Conservation (phyloP, 2,113 vertebrate genomes). For the Sander vitreus region DNA sequence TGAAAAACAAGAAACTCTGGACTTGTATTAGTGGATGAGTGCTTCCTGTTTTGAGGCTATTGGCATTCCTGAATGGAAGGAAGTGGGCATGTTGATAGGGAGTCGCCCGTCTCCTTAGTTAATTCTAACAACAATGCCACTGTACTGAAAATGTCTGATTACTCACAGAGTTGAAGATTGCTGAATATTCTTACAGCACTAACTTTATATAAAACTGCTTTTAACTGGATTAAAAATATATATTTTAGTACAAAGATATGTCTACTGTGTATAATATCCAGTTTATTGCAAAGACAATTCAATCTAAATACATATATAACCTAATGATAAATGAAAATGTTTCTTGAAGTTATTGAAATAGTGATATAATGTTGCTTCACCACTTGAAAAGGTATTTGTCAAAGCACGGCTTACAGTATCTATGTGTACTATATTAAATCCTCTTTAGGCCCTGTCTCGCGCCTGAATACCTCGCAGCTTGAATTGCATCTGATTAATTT, state of each 20-base stretch:
- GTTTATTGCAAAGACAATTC: neutral
- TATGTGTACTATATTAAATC: neutral
- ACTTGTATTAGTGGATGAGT: conserved; percentile 47
- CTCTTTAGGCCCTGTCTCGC: neutral
- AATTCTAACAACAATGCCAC: conserved; percentile 57
- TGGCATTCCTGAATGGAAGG: conserved; percentile 70
- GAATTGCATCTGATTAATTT: conserved; percentile 16
- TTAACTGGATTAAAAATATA: neutral
- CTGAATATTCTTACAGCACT: conserved; percentile 6
- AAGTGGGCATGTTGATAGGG: conserved; percentile 62
- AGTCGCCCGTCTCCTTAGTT: conserved; percentile 41
- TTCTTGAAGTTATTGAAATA: neutral
- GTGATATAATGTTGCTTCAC: neutral
- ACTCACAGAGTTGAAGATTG: neutral
- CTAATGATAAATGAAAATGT: neutral
- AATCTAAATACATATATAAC: neutral
- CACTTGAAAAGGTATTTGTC: neutral
- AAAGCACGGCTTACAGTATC: neutral
- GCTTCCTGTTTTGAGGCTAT: conserved; percentile 68
- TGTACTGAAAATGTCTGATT: neutral
- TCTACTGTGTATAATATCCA: neutral
- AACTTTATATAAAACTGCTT: neutral
- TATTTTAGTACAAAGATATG: neutral
- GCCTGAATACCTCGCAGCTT: neutral
- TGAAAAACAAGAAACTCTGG: conserved; percentile 6